These are phyloP conservation scores for Hemiprocne comata DNA, from an alignment of 2,113 vertebrate species.

Conservation along the genomic window DNA sequence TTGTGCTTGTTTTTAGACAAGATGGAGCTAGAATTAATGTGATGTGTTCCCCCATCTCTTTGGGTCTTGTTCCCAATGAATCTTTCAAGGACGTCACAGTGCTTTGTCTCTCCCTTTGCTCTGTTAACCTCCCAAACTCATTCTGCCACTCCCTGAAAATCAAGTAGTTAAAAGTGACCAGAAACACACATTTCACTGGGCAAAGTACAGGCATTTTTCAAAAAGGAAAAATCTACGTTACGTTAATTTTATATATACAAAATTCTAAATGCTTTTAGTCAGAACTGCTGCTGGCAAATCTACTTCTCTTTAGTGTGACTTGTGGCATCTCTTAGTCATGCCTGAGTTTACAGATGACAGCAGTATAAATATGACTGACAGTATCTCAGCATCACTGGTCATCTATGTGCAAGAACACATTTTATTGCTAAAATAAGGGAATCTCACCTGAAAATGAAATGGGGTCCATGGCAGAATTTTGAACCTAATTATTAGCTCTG, in stretches of 20 bases:
- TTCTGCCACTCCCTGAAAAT: not conserved
- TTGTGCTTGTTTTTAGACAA: not conserved
- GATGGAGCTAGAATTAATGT: not conserved
- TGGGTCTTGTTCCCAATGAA: not conserved
- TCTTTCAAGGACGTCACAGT: not conserved
- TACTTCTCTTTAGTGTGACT: not conserved
- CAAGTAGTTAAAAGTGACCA: not conserved
- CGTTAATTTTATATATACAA: not conserved
- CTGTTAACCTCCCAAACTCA: not conserved
- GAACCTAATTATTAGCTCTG: not conserved
- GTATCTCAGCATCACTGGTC: not conserved
- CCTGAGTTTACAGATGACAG: not conserved
- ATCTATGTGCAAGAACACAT: not conserved
- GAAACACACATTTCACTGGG: not conserved
- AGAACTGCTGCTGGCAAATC: not conserved
- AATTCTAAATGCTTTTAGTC: not conserved
- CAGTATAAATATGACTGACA: not conserved
- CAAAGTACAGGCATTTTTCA: not conserved
- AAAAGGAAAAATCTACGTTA: not conserved
- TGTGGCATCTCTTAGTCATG: not conserved
- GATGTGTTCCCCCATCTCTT: not conserved
- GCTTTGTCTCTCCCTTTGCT: not conserved
- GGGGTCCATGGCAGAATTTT: not conserved
- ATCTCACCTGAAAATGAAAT: not conserved
- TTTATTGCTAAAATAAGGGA: not conserved